phyloP scores from a whole-genome alignment of 2,888 invertebrate genomes.

The Pseudeuparius sepicola region DNA sequence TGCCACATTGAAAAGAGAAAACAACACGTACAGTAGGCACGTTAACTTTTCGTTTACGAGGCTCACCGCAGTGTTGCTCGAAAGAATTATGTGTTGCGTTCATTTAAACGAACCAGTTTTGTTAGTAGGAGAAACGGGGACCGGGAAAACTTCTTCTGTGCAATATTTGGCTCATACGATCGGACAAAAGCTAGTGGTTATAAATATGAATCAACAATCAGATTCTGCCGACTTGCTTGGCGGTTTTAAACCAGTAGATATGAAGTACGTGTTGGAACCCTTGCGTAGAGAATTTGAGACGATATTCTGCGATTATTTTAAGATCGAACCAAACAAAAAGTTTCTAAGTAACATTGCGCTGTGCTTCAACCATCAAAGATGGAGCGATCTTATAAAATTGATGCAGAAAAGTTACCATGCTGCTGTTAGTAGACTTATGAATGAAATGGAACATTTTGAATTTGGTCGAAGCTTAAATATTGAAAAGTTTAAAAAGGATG shows the following conservation, averaged over 20 bases:
- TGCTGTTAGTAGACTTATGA: conserved; percentile 48
- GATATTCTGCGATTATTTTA: conserved; percentile 70
- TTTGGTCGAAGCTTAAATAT: conserved; percentile 15
- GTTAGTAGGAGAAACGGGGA: conserved; percentile 96
- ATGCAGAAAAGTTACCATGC: conserved; percentile 65
- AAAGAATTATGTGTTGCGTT: conserved; percentile 80
- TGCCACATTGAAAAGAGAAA: conserved; percentile 40
- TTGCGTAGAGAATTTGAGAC: conserved; percentile 73
- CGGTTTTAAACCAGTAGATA: conserved; percentile 92
- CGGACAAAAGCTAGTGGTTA: conserved; percentile 78
- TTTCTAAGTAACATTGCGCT: conserved; percentile 73
- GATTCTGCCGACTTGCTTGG: conserved; percentile 95
- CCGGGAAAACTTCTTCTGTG: conserved; percentile 92
- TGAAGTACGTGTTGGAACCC: conserved; percentile 73
- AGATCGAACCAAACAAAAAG: conserved; percentile 65
- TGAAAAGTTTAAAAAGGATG: conserved; percentile 33
- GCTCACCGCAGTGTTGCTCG: conserved; percentile 70
- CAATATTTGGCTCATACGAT: conserved; percentile 82
- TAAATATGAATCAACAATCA: conserved; percentile 99
- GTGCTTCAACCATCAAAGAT: conserved; percentile 63
- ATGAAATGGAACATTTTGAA: conserved; percentile 20
- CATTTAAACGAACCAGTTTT: conserved; percentile 79
- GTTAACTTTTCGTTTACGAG: conserved; percentile 73
- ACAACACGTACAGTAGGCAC: conserved; percentile 24
- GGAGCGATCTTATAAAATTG: conserved; percentile 59